These are phyloP conservation scores for Cherax destructor DNA, from an alignment of 1,140 invertebrate genomes.

Conservation along the genomic window DNA sequence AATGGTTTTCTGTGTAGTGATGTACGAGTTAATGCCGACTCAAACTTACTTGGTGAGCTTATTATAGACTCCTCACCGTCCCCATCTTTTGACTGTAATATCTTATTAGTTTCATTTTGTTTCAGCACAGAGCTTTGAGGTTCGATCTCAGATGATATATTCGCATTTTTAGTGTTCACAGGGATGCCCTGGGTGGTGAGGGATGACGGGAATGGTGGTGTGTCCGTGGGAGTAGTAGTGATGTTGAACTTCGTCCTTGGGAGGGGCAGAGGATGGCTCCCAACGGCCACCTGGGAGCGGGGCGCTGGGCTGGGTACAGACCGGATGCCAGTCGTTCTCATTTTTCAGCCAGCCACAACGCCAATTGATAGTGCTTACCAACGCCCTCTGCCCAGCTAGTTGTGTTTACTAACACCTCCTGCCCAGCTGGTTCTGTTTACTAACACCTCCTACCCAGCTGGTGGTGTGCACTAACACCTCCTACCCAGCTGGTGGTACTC, in stretches of 20 bases:
- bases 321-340: conserved; percentile 12
- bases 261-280: neutral
- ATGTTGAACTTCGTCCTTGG: conserved; percentile 23
- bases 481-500: no score
- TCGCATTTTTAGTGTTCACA: neutral
- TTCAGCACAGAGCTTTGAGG: neutral
- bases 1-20: no score
- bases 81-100: neutral
- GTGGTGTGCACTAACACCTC: no score
- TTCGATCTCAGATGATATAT: neutral
- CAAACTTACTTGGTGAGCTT: no score
- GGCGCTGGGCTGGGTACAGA: conserved; percentile 5
- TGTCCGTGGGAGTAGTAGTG: neutral
- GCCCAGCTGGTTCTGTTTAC: no score
- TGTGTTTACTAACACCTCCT: no score
- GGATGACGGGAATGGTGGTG: neutral
- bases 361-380: no score
- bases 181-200: neutral
- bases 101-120: neutral
- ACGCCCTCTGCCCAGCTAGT: no score
- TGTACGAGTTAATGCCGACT: no score
- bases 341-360: neutral
- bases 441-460: no score
- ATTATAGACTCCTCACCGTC: neutral
- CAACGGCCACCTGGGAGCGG: neutral